Base-by-base conservation (phyloP, 2,888 invertebrate genomes). In the Cryptus viduatorius region DNA sequence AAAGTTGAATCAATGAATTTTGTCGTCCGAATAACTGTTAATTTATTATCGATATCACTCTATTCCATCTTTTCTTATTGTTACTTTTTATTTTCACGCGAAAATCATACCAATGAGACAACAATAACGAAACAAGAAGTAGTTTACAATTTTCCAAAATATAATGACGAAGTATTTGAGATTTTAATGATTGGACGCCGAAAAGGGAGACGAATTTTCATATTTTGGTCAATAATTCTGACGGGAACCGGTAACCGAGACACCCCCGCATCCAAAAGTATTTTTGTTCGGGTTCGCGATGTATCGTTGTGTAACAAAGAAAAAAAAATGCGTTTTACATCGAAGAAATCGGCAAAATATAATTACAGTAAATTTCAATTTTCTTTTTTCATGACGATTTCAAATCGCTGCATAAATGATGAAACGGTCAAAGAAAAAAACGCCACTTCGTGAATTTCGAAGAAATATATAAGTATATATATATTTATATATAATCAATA, bases 391-490 rank as follows among this genome's bases (percentile, higher is more conserved):
- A 37, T 44, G 64, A 64, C 61, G 7, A 50, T 73, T 10, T 72
- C 50, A 48, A 72, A 56, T 56, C 29, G 56, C n/a, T 53, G 48
- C 8, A 14, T n/a, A 64, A 7, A 50, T 68, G 10, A 14, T 10
- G 24, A 69, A 48, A 71, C 61, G 4, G 31, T 59, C 48, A 37
- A 50, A 29, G 24, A 53, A 37, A 64, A 73, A 56, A 59, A 65
- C 42, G 31, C 48, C 64, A 76, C 68, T 7, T 68, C 65, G 29
- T 61, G 29, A 48, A 56, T 65, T 77, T 61, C 14, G 19, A 77
- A 50, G 29, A 76, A 65, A 81, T 59, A 78, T 16, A 68, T 19
- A 81, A 65, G 75, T 59, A 78, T 16, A 68, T 19, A 42, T 53
- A 10, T 3, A 31, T 3, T 46, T 64, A 48, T 31, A 31, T 19